Percentiles rank a stretch among this genome's conserved stretches.
Evolutionary conservation across 2,888 invertebrate species (phyloP).

Genomic region (Metacarcinus magister): DNA sequence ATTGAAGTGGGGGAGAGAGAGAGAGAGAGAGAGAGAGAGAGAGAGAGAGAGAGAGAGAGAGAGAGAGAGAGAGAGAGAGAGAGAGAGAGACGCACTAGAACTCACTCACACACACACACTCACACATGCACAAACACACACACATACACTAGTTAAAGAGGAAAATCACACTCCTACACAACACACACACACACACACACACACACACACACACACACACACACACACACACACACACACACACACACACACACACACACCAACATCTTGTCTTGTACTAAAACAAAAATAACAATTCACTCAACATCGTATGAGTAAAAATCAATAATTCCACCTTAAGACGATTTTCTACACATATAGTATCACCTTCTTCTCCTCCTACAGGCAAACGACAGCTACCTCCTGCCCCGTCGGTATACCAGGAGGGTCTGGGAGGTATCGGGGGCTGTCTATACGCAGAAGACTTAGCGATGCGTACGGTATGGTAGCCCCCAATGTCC

Average conservation of each 20-base stretch:
- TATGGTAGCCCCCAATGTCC: constrained; percentile 94
- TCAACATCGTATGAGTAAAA: too few relatives aligned
- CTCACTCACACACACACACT: constrained; percentile 19
- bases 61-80: neutral
- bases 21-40: neutral
- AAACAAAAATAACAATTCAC: too few relatives aligned
- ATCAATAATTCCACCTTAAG: too few relatives aligned
- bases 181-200: constrained; percentile 55
- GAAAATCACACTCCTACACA: neutral
- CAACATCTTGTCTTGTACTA: too few relatives aligned
- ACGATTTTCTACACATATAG: too few relatives aligned
- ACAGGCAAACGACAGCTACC: constrained; percentile 53
- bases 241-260: neutral
- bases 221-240: constrained; percentile 37
- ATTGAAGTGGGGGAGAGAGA: neutral
- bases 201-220: constrained; percentile 61
- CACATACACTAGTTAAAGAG: neutral
- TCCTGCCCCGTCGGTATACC: constrained; percentile 5
- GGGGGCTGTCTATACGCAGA: constrained; percentile 90
- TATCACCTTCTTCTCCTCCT: neutral
- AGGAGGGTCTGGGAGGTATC: constrained; percentile 65
- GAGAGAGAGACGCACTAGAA: neutral
- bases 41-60: neutral
- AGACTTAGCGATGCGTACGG: constrained; percentile 94
- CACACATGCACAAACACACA: neutral